phyloP scores from a whole-genome alignment of 2,888 invertebrate genomes.

The Pammene aurita region DNA sequence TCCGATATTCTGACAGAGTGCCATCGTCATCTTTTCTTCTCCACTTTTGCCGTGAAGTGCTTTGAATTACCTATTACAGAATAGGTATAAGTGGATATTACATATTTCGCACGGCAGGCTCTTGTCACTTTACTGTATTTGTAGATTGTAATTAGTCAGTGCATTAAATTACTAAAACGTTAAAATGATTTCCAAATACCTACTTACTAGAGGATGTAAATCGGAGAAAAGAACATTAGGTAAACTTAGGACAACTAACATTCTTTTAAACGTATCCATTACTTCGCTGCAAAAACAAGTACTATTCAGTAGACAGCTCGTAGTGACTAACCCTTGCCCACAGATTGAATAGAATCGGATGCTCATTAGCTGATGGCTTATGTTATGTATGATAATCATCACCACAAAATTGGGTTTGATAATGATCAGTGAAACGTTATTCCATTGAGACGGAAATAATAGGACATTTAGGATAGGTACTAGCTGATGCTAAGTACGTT shows the following conservation, averaged over 20 bases:
- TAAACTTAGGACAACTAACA: conserved; percentile 9
- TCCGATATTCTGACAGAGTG: no score
- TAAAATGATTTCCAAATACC: not conserved
- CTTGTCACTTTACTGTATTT: no score
- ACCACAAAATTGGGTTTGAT: conserved; percentile 4
- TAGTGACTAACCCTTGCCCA: not conserved
- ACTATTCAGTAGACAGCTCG: not conserved
- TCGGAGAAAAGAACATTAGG: conserved; percentile 9
- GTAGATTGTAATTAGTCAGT: no score
- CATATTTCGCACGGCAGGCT: no score
- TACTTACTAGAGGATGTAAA: conserved; percentile 14
- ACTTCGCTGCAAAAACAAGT: not conserved
- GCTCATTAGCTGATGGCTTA: conserved; percentile 9
- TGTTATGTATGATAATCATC: not conserved
- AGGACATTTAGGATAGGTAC: not conserved
- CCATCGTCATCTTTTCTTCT: no score
- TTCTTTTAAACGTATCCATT: not conserved
- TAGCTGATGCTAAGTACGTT: no score
- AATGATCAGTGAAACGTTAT: conserved; percentile 6
- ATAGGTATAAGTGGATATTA: no score
- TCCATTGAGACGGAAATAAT: not conserved
- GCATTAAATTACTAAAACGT: no score
- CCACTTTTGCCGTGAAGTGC: no score
- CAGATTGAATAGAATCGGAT: not conserved
- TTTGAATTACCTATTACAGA: no score